Conservation (phyloP, 1,140 invertebrate genomes). For the Penaeus vannamei region DNA sequence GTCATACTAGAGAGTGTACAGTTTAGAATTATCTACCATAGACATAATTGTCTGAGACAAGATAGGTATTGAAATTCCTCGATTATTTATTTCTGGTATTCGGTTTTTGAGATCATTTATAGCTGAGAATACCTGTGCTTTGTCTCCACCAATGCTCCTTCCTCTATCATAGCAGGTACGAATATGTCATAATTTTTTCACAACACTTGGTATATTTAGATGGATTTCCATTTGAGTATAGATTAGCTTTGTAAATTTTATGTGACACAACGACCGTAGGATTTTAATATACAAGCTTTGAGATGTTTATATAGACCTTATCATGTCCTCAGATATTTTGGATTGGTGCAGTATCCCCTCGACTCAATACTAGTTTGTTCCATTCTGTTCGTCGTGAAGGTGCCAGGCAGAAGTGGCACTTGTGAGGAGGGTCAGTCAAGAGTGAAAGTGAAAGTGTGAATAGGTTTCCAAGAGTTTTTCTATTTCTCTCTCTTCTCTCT, state of each 20-base stretch:
- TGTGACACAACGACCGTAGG: constrained; percentile 44
- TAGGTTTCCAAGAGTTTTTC: too few relatives aligned
- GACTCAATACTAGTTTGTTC: too few relatives aligned
- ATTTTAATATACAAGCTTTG: constrained; percentile 14
- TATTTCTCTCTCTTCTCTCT: too few relatives aligned
- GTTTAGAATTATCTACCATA: constrained; percentile 28
- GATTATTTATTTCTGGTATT: constrained; percentile 7
- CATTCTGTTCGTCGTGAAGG: too few relatives aligned
- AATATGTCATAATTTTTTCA: constrained; percentile 37
- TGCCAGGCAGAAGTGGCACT: too few relatives aligned
- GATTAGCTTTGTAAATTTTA: constrained; percentile 51
- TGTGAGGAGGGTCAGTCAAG: too few relatives aligned
- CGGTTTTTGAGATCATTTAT: not conserved
- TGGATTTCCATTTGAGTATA: constrained; percentile 34
- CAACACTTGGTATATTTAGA: constrained; percentile 38
- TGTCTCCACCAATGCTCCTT: constrained; percentile 1
- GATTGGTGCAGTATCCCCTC: too few relatives aligned
- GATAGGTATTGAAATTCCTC: not conserved
- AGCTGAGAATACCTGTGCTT: constrained; percentile 8
- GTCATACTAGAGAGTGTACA: constrained; percentile 19
- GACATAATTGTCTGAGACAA: constrained; percentile 20
- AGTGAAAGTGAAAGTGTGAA: too few relatives aligned
- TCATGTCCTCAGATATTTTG: not conserved
- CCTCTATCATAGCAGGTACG: not conserved
- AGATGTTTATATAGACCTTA: not conserved